These are phyloP conservation scores for Neolamprologus sp. DNA, from an alignment of 2,113 vertebrate genomes.

Conservation along the genomic window DNA sequence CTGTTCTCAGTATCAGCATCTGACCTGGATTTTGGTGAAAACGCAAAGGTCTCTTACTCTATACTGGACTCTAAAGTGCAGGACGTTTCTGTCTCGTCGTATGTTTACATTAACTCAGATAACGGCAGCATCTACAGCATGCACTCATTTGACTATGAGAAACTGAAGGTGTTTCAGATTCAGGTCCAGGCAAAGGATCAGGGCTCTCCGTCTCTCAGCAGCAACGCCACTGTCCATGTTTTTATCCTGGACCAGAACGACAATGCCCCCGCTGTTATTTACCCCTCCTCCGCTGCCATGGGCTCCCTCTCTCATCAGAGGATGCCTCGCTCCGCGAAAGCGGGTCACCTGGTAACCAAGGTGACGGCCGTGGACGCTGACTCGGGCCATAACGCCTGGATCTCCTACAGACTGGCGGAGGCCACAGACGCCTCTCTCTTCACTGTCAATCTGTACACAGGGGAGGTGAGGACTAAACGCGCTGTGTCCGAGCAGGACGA, in stretches of 20 bases:
- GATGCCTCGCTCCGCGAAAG: constrained; percentile 61
- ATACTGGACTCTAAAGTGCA: constrained; percentile 61
- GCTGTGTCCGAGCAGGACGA: constrained; percentile 66
- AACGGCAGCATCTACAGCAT: constrained; percentile 71
- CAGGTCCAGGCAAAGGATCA: constrained; percentile 73
- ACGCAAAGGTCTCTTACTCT: constrained; percentile 72
- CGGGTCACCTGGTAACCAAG: constrained; percentile 69
- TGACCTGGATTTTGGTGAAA: constrained; percentile 70
- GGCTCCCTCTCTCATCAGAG: constrained; percentile 58
- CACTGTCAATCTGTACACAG: constrained; percentile 62
- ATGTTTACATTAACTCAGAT: constrained; percentile 73
- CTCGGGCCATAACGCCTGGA: constrained; percentile 74
- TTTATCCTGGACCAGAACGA: constrained; percentile 73
- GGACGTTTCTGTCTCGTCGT: constrained; percentile 66
- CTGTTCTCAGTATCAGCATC: constrained; percentile 72
- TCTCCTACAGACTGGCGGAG: constrained; percentile 68
- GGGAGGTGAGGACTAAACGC: constrained; percentile 69
- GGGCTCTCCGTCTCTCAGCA: constrained; percentile 63
- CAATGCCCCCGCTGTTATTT: constrained; percentile 65
- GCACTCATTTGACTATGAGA: constrained; percentile 74
- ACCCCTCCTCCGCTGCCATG: constrained; percentile 46
- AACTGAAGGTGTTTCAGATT: constrained; percentile 74
- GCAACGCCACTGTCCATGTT: constrained; percentile 63
- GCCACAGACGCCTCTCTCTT: constrained; percentile 64
- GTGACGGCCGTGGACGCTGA: constrained; percentile 72